phyloP scores from a whole-genome alignment of 1,140 invertebrate genomes.

The Hycleus phaleratus region DNA sequence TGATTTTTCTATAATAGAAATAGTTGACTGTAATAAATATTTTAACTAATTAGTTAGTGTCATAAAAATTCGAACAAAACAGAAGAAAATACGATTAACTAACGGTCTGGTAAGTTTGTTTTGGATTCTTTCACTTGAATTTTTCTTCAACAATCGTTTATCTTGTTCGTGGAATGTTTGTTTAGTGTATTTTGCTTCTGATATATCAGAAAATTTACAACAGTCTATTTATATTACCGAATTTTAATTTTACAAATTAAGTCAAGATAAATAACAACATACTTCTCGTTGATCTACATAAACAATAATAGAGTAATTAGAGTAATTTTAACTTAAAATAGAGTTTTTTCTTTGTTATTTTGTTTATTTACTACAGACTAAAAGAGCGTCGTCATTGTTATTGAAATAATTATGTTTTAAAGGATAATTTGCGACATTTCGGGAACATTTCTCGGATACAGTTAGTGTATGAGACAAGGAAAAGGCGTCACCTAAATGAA shows the following conservation, averaged over 20 bases:
- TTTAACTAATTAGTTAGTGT: constrained; percentile 4
- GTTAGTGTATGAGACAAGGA: constrained; percentile 2
- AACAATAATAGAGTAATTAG: too few species aligned
- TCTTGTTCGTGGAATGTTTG: constrained; percentile 11
- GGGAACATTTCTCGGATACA: constrained; percentile 8
- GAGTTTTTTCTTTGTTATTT: too few species aligned
- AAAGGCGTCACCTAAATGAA: constrained; percentile 9
- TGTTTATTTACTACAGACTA: too few species aligned
- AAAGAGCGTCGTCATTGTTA: not conserved
- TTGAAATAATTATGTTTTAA: constrained; percentile 8
- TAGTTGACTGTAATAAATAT: not conserved
- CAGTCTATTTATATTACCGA: constrained; percentile 3
- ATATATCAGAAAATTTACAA: constrained; percentile 4
- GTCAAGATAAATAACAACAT: too few species aligned
- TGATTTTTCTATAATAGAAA: not conserved
- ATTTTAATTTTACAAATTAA: too few species aligned
- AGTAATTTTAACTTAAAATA: too few species aligned
- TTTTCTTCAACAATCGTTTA: constrained; percentile 11
- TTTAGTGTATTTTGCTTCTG: constrained; percentile 5
- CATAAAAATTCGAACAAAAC: constrained; percentile 7
- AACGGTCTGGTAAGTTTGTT: constrained; percentile 6
- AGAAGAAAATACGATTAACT: not conserved
- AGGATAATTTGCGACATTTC: constrained; percentile 10
- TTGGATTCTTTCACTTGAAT: constrained; percentile 12
- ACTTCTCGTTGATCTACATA: too few species aligned